Percentiles rank a stretch among this genome's conserved stretches.
phyloP scores from a whole-genome alignment of 2,797 vertebrate species.

The Peromyscus nudipes region DNA sequence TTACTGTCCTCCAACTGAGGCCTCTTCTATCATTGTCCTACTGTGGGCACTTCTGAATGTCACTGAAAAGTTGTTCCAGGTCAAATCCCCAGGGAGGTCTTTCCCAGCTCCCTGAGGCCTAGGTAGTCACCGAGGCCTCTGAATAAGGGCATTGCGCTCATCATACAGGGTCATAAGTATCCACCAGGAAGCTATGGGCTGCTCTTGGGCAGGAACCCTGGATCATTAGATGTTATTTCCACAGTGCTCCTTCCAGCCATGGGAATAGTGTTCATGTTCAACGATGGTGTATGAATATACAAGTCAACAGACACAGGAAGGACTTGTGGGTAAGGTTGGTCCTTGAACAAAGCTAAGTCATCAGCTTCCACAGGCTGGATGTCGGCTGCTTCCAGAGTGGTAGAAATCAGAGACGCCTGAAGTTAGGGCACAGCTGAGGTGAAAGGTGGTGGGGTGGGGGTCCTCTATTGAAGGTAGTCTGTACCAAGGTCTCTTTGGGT shows the following conservation, averaged over 20 bases:
- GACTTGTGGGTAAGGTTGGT: not conserved
- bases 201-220: not conserved
- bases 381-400: not conserved
- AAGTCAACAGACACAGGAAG: not conserved
- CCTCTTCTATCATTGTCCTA: not conserved
- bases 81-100: not conserved
- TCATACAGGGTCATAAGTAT: not conserved
- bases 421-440: not conserved
- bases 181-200: not conserved
- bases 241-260: not conserved
- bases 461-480: not conserved
- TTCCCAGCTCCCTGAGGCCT: not conserved
- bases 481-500: not conserved
- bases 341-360: not conserved
- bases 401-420: not conserved
- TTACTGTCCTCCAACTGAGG: not conserved
- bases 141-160: not conserved
- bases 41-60: not conserved
- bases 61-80: not conserved
- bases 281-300: accelerated
- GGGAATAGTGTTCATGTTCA: not conserved
- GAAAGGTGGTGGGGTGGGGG: not conserved
- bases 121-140: accelerated
- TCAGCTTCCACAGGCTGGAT: not conserved
- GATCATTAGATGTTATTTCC: not conserved